A percentile compares a stretch with the other conserved stretches of the same genome.
These are phyloP conservation scores for Drosophila chauvacae DNA, from an alignment of 1,140 invertebrate genomes.

Conservation along the genomic window DNA sequence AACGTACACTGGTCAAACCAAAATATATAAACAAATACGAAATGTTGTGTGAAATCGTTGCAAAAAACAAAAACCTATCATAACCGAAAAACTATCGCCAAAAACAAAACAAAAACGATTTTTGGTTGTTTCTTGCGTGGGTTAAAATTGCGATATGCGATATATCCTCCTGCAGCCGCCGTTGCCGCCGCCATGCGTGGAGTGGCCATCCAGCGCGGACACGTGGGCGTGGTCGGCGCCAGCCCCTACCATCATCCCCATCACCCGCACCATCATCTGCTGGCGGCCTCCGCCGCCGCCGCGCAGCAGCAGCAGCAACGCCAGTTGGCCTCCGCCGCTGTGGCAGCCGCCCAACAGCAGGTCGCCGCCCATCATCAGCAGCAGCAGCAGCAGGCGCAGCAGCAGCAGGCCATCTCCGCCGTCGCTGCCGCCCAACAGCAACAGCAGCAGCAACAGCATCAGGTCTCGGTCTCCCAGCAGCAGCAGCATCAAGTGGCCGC, in stretches of 20 bases:
- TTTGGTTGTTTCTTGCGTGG: slow-evolving; percentile 40
- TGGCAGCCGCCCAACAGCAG: slow-evolving; percentile 87
- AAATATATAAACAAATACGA: slow-evolving; percentile 21
- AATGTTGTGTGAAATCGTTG: slow-evolving; percentile 79
- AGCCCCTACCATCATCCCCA: slow-evolving; percentile 86
- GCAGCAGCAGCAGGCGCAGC: slow-evolving; percentile 74
- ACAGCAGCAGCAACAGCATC: slow-evolving; percentile 85
- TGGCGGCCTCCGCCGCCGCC: slow-evolving; percentile 86
- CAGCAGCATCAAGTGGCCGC: slow-evolving; percentile 48
- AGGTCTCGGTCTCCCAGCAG: slow-evolving; percentile 87
- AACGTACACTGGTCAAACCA: slow-evolving; percentile 58
- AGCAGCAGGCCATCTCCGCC: slow-evolving; percentile 85
- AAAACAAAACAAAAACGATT: slow-evolving; percentile 44
- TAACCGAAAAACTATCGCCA: slow-evolving; percentile 48
- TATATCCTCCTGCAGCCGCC: slow-evolving; percentile 64
- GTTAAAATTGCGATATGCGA: slow-evolving; percentile 28
- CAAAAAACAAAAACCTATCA: slow-evolving; percentile 53
- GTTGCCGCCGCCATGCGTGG: slow-evolving; percentile 88
- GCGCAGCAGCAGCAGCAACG: slow-evolving; percentile 87
- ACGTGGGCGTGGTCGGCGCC: slow-evolving; percentile 85
- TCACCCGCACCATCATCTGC: slow-evolving; percentile 86
- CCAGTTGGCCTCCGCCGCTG: slow-evolving; percentile 88
- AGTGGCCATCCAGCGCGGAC: slow-evolving; percentile 89
- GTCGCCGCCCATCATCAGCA: slow-evolving; percentile 87
- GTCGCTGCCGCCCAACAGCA: slow-evolving; percentile 88